Evolutionary conservation across 2,113 vertebrate species (phyloP).

Genomic region (Amazona guildingii): DNA sequence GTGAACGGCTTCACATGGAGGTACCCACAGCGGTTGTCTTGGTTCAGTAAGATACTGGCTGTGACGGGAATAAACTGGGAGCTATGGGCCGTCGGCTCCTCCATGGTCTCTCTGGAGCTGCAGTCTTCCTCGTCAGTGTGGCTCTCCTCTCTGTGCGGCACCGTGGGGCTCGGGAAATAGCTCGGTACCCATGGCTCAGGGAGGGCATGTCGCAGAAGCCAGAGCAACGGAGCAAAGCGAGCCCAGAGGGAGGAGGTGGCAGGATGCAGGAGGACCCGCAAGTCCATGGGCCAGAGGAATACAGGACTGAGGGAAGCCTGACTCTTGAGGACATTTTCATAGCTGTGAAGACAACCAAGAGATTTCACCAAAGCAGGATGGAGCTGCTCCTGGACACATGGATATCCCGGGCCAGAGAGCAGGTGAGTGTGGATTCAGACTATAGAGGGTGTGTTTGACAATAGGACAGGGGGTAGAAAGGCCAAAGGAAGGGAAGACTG

Average conservation of each 20-base stretch:
- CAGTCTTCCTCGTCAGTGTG: conserved; percentile 24
- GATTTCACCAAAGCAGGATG: conserved; percentile 86
- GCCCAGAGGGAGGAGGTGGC: neutral
- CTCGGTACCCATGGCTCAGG: neutral
- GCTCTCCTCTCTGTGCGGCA: conserved; percentile 44
- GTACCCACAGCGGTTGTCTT: neutral
- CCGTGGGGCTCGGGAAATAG: neutral
- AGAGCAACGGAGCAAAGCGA: fast-evolving
- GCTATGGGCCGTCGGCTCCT: conserved; percentile 45
- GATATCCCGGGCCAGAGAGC: conserved; percentile 84
- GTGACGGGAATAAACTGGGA: fast-evolving
- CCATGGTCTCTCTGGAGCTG: conserved; percentile 39
- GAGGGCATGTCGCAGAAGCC: neutral
- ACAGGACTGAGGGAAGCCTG: neutral
- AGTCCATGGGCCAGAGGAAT: fast-evolving
- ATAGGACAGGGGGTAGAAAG: neutral
- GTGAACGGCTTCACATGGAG: neutral
- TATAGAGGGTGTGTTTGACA: neutral
- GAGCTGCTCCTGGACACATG: conserved; percentile 88
- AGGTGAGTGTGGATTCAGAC: conserved; percentile 68
- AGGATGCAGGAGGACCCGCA: neutral
- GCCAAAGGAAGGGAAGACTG: neutral
- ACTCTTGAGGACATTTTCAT: conserved; percentile 82
- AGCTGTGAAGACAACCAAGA: conserved; percentile 87
- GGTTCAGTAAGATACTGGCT: neutral